Percentiles rank a stretch among this genome's conserved stretches.
phyloP scores from a whole-genome alignment of 2,888 invertebrate species.

The Anagyrus pseudococci region DNA sequence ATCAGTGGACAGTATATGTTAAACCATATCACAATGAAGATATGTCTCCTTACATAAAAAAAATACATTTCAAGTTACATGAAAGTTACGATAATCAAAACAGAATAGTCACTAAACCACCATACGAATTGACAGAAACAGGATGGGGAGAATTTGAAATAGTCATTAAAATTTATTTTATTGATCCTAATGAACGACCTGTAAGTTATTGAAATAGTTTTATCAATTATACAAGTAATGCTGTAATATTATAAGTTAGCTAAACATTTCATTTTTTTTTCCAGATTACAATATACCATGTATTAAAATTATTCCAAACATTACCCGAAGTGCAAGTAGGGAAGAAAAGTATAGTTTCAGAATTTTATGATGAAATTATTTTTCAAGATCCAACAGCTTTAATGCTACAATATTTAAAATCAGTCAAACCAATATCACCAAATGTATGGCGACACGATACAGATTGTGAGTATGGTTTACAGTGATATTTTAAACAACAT shows the following conservation, averaged over 20 bases:
- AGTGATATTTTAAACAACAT: slow-evolving; percentile 1
- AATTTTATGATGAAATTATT: slow-evolving; percentile 95
- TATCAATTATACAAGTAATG: slow-evolving; percentile 2
- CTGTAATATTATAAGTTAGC: not conserved
- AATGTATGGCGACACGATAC: slow-evolving; percentile 85
- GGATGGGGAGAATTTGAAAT: slow-evolving; percentile 99
- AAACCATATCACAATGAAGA: slow-evolving; percentile 93
- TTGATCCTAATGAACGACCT: slow-evolving; percentile 93
- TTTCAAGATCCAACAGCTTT: slow-evolving; percentile 89
- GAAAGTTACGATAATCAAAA: slow-evolving; percentile 96
- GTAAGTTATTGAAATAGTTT: slow-evolving; percentile 65
- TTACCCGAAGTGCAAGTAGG: slow-evolving; percentile 62
- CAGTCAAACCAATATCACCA: slow-evolving; percentile 75
- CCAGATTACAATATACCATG: slow-evolving; percentile 92
- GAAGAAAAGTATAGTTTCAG: slow-evolving; percentile 82
- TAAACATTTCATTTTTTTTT: slow-evolving; percentile 49
- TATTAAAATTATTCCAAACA: slow-evolving; percentile 88
- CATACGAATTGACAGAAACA: slow-evolving; percentile 96
- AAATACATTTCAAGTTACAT: slow-evolving; percentile 96
- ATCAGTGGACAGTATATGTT: slow-evolving; percentile 97
- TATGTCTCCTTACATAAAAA: slow-evolving; percentile 93
- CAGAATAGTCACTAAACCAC: slow-evolving; percentile 91
- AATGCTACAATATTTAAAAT: slow-evolving; percentile 87
- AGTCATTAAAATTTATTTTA: slow-evolving; percentile 95
- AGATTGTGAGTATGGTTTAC: slow-evolving; percentile 73